These are phyloP conservation scores for Clarias pachynema DNA, from an alignment of 2,797 vertebrate genomes.

Conservation along the genomic window DNA sequence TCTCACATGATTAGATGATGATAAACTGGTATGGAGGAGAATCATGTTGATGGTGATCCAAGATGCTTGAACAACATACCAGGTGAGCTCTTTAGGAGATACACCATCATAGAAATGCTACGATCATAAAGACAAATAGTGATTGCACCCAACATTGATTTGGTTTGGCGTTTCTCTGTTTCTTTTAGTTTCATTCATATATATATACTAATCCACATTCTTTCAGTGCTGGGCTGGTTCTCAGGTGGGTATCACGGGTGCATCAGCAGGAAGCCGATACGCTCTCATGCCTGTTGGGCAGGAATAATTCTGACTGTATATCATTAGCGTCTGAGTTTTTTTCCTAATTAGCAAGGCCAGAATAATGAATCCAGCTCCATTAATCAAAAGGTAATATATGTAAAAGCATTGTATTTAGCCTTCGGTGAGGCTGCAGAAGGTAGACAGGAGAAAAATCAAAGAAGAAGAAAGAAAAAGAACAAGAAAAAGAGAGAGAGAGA, in stretches of 20 bases:
- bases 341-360: conserved; percentile 85
- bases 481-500: background rate
- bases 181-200: too few relatives aligned
- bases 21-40: background rate
- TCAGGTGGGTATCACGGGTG: conserved; percentile 53
- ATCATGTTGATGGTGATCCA: background rate
- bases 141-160: background rate
- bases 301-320: conserved; percentile 83
- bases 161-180: background rate
- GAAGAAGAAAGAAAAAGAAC: conserved; percentile 39
- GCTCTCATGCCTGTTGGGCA: conserved; percentile 79
- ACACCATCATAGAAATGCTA: background rate
- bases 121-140: background rate
- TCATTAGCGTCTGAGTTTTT: conserved; percentile 76
- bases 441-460: conserved; percentile 72
- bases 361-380: conserved; percentile 87
- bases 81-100: background rate
- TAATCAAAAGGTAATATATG: conserved; percentile 90
- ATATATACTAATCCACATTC: background rate
- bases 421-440: conserved; percentile 66
- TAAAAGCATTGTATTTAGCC: conserved; percentile 83
- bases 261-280: conserved; percentile 67
- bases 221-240: background rate
- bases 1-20: background rate
- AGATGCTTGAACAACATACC: background rate